Evolutionary conservation across 2,797 vertebrate genomes (phyloP), one percentile per base, ranked within the genome.

Genomic region (Crenuchus spilurus): DNA sequence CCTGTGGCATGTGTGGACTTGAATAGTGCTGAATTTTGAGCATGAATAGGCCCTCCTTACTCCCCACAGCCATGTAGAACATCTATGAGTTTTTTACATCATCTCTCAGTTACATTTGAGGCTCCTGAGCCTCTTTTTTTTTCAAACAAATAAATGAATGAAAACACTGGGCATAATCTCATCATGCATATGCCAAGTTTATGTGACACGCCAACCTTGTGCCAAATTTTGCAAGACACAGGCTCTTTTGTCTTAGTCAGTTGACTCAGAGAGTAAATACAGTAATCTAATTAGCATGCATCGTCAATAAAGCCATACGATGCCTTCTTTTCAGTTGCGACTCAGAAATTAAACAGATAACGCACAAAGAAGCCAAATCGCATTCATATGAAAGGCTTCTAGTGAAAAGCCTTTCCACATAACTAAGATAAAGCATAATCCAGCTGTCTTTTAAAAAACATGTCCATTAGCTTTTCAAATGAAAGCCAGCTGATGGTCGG

Each of bases 211-310:
- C 20, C 22, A 16, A 71, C 20, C 54, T 49, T n/a, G 22, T 69
- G 67, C 75, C 67, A 75, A 62, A 48, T 63, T 74, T 46, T 67
- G 61, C 26, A 67, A 70, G 16, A 67, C 75, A 67, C 28, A 48
- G 33, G 18, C 33, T 61, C 35, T 75, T 72, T 81, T 77, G 63
- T 69, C 44, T 48, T 30, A 46, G 63, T 55, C 76, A 55, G 67
- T 28, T 65, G 55, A 52, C 39, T 67, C 39, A 75, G 42, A 14
- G 18, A 67, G 26, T n/a, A 61, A 66, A 69, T 52, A 44, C 28
- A 63, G 20, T 22, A 39, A 63, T 42, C 46, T 68, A 61, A 72
- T 77, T 67, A 72, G 62, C 44, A 68, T 77, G 35, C 26, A 61
- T 35, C 46, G 35, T 52, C 9, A 49, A 65, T 31, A 33, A 60